phyloP scores from a whole-genome alignment of 2,797 vertebrate species.

The Diceros bicornis region DNA sequence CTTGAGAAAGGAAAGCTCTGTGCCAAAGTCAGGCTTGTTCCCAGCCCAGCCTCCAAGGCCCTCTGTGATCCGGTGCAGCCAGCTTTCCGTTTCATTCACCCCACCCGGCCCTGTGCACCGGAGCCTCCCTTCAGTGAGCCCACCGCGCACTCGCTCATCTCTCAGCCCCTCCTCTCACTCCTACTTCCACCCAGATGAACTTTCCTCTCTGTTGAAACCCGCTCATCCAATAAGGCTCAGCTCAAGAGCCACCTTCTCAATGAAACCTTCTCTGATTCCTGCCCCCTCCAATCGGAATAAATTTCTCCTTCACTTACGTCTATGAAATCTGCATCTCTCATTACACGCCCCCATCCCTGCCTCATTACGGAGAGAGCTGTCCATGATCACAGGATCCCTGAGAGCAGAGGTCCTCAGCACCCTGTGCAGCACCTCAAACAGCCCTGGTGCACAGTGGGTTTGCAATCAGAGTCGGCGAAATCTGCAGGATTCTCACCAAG shows the following conservation, averaged over 20 bases:
- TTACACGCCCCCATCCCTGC: fast-evolving
- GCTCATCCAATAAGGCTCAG: background rate
- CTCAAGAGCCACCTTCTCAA: background rate
- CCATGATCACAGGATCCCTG: background rate
- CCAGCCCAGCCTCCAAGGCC: background rate
- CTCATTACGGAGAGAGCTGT: fast-evolving
- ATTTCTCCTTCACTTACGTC: background rate
- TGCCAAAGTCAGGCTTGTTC: background rate
- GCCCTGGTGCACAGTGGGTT: fast-evolving
- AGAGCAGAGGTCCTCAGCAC: too few relatives aligned
- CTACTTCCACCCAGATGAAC: background rate
- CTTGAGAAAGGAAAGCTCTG: background rate
- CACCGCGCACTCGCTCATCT: fast-evolving
- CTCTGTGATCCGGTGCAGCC: background rate
- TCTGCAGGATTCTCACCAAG: fast-evolving
- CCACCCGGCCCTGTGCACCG: fast-evolving
- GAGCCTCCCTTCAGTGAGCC: background rate
- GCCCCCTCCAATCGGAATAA: background rate
- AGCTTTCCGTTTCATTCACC: background rate
- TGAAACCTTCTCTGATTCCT: background rate
- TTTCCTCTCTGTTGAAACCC: background rate
- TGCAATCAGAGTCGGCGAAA: fast-evolving
- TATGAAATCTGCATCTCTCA: background rate
- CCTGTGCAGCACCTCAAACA: fast-evolving
- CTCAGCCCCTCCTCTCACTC: background rate